phyloP scores from a whole-genome alignment of 2,113 vertebrate species.

The Atlantisia rogersi region DNA sequence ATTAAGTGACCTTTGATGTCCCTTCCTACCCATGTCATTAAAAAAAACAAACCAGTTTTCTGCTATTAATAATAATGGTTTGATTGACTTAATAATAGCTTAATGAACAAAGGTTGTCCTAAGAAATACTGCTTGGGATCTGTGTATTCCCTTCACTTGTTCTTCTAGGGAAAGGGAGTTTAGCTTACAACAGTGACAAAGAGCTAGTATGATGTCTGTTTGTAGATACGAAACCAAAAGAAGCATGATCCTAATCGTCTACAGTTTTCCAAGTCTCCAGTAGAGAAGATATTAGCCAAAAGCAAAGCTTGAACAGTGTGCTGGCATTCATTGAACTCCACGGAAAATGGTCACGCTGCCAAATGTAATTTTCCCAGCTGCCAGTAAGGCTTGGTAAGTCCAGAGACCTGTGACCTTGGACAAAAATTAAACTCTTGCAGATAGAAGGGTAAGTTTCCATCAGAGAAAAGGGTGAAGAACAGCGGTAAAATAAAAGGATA shows the following conservation, averaged over 20 bases:
- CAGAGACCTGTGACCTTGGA: neutral
- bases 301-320: neutral
- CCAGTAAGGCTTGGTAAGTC: neutral
- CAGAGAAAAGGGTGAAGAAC: neutral
- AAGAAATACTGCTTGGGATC: neutral
- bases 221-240: neutral
- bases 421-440: neutral
- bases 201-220: neutral
- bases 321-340: neutral
- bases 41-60: neutral
- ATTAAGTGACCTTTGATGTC: no score
- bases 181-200: neutral
- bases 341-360: conserved; percentile 1
- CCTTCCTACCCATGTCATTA: no score
- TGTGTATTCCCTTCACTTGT: neutral
- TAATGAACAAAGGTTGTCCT: neutral
- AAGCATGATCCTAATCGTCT: neutral
- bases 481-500: conserved; percentile 15
- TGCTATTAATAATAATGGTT: neutral
- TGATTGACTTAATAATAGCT: neutral
- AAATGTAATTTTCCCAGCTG: conserved; percentile 19
- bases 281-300: neutral
- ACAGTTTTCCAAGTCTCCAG: neutral
- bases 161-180: neutral
- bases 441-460: neutral